Evolutionary conservation across 2,888 invertebrate species (phyloP).

Genomic region (Drosophila greeni): DNA sequence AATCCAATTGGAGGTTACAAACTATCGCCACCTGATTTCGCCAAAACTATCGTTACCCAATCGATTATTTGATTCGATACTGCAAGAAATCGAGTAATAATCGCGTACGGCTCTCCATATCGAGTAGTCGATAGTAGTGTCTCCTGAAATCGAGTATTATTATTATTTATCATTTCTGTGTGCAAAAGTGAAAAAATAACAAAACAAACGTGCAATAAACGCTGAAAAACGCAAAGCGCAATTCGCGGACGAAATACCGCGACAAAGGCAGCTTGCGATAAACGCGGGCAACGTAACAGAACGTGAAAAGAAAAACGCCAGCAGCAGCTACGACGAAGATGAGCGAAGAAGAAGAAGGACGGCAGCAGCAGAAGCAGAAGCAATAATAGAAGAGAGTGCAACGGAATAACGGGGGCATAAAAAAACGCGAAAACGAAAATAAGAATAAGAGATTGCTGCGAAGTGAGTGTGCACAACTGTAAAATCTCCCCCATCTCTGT

Average conservation of each 20-base stretch:
- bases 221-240: constrained; percentile 55
- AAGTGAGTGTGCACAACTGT: constrained; percentile 46
- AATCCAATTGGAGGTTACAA: not conserved
- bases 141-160: constrained; percentile 14
- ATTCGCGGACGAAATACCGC: constrained; percentile 26
- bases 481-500: constrained; percentile 15
- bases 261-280: constrained; percentile 31
- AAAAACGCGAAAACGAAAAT: constrained; percentile 50
- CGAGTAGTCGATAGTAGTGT: constrained; percentile 12
- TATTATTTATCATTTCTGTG: constrained; percentile 14
- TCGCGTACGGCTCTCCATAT: not conserved
- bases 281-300: constrained; percentile 21
- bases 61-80: not conserved
- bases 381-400: constrained; percentile 68
- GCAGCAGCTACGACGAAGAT: constrained; percentile 61
- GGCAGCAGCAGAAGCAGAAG: constrained; percentile 65
- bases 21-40: not conserved
- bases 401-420: constrained; percentile 65
- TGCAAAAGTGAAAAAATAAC: constrained; percentile 68
- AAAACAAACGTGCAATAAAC: constrained; percentile 70
- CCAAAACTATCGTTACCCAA: not conserved
- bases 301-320: constrained; percentile 32
- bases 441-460: constrained; percentile 37
- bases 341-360: constrained; percentile 67
- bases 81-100: not conserved